These are phyloP conservation scores for Pseudomyrmex sp. DNA, from an alignment of 1,140 invertebrate species.

Conservation along the genomic window DNA sequence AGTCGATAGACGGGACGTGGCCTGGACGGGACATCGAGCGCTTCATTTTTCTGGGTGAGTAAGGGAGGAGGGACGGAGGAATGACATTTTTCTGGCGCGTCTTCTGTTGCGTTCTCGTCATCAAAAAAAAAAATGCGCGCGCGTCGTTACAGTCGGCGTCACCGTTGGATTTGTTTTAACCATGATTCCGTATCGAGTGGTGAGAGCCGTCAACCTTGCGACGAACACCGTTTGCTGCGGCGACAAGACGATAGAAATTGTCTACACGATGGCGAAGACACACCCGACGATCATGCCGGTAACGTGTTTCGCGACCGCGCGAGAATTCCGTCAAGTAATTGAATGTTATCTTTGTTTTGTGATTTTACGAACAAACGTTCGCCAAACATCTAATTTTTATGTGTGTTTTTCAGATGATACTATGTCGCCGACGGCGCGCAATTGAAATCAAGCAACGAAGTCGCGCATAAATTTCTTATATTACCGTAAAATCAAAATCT, in stretches of 20 bases:
- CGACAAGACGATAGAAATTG: constrained; percentile 61
- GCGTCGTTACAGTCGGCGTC: constrained; percentile 69
- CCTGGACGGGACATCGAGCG: constrained; percentile 59
- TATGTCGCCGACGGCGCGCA: not conserved
- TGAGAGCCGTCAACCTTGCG: constrained; percentile 66
- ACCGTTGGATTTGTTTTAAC: constrained; percentile 71
- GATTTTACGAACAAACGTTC: too few relatives aligned
- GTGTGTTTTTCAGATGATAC: constrained; percentile 64
- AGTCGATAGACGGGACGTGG: constrained; percentile 54
- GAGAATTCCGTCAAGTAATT: constrained; percentile 62
- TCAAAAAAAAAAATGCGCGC: not conserved
- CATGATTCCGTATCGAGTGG: constrained; percentile 75
- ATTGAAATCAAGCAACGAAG: not conserved
- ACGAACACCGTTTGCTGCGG: constrained; percentile 64
- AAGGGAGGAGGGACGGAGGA: not conserved
- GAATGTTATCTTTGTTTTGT: constrained; percentile 56
- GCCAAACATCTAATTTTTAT: not conserved
- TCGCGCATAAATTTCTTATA: not conserved
- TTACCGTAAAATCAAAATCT: too few relatives aligned
- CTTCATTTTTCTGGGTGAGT: constrained; percentile 73
- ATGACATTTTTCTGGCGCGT: too few relatives aligned
- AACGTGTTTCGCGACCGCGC: constrained; percentile 68
- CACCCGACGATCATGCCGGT: constrained; percentile 71
- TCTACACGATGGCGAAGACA: constrained; percentile 73
- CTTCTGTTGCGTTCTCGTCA: too few relatives aligned